These are phyloP conservation scores for Carassius carassius DNA, from an alignment of 2,113 vertebrate species.

Conservation along the genomic window DNA sequence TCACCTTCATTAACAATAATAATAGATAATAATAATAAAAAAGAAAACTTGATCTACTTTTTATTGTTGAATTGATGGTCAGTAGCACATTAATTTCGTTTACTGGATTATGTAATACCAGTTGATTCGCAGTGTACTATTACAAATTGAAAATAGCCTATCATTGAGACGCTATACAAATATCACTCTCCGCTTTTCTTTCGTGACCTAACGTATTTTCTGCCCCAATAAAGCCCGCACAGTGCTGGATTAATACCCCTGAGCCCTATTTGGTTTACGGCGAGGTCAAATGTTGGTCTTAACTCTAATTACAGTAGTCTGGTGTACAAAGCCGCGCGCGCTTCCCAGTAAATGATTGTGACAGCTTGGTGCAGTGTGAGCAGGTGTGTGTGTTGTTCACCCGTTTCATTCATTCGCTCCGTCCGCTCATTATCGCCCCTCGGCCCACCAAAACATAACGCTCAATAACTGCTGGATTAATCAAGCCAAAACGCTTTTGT, in stretches of 20 bases:
- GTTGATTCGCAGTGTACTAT: conserved; percentile 1
- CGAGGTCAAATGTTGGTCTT: conserved; percentile 44
- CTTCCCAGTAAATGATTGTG: conserved; percentile 74
- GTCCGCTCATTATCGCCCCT: conserved; percentile 66
- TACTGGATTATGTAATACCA: conserved; percentile 7
- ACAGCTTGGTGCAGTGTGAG: conserved; percentile 74
- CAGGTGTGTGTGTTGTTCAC: conserved; percentile 75
- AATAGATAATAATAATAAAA: not conserved
- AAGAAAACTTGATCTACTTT: no score
- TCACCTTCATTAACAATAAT: not conserved
- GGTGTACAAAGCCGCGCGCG: conserved; percentile 59
- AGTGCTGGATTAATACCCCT: conserved; percentile 34
- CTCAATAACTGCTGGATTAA: conserved; percentile 51
- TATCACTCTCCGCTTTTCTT: not conserved
- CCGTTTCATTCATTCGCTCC: conserved; percentile 65
- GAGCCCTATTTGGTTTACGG: conserved; percentile 43
- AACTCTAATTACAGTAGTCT: conserved; percentile 42
- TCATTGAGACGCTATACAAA: conserved; percentile 3
- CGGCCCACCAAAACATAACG: conserved; percentile 48
- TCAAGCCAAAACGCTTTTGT: conserved; percentile 47
- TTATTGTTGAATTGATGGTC: not conserved
- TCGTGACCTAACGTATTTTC: conserved; percentile 34
- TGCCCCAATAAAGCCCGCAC: conserved; percentile 24
- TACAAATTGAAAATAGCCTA: conserved; percentile 8
- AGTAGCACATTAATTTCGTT: not conserved